Base-by-base conservation (phyloP, 2,888 invertebrate genomes). In the Chaetogeoica ovagalla region DNA sequence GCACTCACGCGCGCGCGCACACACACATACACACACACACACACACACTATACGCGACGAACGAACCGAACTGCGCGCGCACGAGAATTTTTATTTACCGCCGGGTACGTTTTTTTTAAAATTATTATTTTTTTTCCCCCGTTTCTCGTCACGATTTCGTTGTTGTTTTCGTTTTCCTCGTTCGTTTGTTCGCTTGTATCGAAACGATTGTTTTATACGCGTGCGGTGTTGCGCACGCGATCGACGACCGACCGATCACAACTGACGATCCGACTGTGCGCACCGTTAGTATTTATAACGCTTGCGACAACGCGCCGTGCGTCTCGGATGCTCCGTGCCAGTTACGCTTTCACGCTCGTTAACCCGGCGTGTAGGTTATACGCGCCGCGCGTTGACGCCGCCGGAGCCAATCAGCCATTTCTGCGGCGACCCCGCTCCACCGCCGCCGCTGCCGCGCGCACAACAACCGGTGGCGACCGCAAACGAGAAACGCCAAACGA, bases 321-420 rank as follows among this genome's bases (percentile, higher is more conserved):
- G 9, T 7, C 15, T 79, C 79, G 71, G 79, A 79, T 79, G 79
- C 63, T 79, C 70, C 55, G 63, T 57, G 55, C 71, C 43, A 57
- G 79, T 79, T 79, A 79, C 79, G 79, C 79, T 79, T 79, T 79
- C 79, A 79, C 70, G 79, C 71, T 71, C 71, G 79, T 65, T 23
- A 39, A 55, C 52, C 11, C 74, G 48, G 74, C 70, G 70, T 55
- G 30, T 30, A 30, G 30, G 30, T 30, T 30, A 30, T 43, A 60
- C 21, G 43, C 73, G 19, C 43, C 19, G 70, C 19, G 55, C 63
- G n/a, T 43, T 43, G 30, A 30, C 30, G 30, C 69, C 21, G 48
- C 48, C 30, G 62, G 3, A 21, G 30, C 30, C 30, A 30, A 30
- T 30, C 30, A 30, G 30, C 30, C 30, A 30, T 30, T 30, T 30